Evolutionary conservation across 2,888 invertebrate species (phyloP).

Genomic region (Acanthopleura granulata): DNA sequence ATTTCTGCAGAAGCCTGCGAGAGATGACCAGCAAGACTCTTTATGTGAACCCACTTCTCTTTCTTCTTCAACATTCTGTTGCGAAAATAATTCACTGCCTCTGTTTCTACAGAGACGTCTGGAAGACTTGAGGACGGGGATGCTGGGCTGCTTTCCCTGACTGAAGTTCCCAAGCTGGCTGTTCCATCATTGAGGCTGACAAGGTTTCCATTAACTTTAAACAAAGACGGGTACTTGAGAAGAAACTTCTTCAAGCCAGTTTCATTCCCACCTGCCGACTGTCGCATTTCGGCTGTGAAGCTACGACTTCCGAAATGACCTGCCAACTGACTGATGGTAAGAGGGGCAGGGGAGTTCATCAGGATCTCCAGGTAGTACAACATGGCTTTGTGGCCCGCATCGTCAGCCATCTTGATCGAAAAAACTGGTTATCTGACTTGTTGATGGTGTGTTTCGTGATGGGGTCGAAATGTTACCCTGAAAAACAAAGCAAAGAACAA

Average conservation of each 20-base stretch:
- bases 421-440: conserved; percentile 9
- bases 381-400: conserved; percentile 73
- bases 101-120: conserved; percentile 77
- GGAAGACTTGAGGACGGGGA: conserved; percentile 54
- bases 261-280: conserved; percentile 85
- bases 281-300: conserved; percentile 95
- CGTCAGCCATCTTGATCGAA: conserved; percentile 64
- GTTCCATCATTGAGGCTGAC: conserved; percentile 62
- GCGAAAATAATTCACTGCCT: conserved; percentile 98
- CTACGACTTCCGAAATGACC: conserved; percentile 99
- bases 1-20: conserved; percentile 98
- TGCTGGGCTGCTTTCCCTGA: conserved; percentile 62
- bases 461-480: not conserved
- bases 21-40: conserved; percentile 94
- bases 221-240: conserved; percentile 95
- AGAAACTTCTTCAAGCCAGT: conserved; percentile 96
- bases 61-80: conserved; percentile 94
- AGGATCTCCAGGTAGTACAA: conserved; percentile 98
- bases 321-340: conserved; percentile 96
- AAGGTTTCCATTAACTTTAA: conserved; percentile 83
- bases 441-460: conserved; percentile 7
- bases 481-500: not conserved
- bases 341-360: conserved; percentile 91
- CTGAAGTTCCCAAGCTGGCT: conserved; percentile 63
- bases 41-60: conserved; percentile 95